Evolutionary conservation across 2,797 vertebrate species (phyloP), one percentile per base, ranked within the genome.

Genomic region (Xiphophorus birchmanni): DNA sequence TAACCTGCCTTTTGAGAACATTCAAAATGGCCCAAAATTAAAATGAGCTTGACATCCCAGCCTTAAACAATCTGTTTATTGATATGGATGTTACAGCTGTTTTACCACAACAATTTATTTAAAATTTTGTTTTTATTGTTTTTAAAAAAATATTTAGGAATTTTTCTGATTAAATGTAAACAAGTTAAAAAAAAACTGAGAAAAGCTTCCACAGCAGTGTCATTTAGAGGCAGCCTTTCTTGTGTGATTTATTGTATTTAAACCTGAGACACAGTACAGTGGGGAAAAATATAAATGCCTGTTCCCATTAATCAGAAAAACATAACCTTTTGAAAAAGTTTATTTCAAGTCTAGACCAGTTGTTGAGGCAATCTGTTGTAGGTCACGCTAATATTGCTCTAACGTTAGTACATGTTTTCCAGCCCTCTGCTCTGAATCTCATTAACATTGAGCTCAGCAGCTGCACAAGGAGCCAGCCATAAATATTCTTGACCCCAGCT

Each of bases 401-500:
- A 44, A 15, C 40, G 9, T 40, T 40, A 9, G 21, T 42, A 40
- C 9, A 0, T 29, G 44, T 29, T 45, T n/a, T 29, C 42, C 12
- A 29, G 42, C 32, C n/a, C 11, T 50, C 29, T 65, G n/a, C 26
- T 77, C 11, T 37, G 32, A 42, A 23, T 80, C 73, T 69, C 11
- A 35, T 83, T 60, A 74, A 60, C 47, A 77, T 65, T 13, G 29
- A 74, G 17, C 26, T 82, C 75, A 84, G 47, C 54, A 77, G 67
- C 44, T 74, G 69, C 60, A 81, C 47, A 54, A n/a, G 50, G 32
- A 84, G 18, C 0, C 0, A 44, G 29, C 48, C 72, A 69, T 60
- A 37, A 80, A 69, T 81, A 58, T 79, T 73, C 56, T 44, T 69
- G 45, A 79, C 26, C 65, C 42, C 54, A 60, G 58, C 75, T 89